phyloP scores from a whole-genome alignment of 2,113 vertebrate genomes.

The Nettapus auritus region DNA sequence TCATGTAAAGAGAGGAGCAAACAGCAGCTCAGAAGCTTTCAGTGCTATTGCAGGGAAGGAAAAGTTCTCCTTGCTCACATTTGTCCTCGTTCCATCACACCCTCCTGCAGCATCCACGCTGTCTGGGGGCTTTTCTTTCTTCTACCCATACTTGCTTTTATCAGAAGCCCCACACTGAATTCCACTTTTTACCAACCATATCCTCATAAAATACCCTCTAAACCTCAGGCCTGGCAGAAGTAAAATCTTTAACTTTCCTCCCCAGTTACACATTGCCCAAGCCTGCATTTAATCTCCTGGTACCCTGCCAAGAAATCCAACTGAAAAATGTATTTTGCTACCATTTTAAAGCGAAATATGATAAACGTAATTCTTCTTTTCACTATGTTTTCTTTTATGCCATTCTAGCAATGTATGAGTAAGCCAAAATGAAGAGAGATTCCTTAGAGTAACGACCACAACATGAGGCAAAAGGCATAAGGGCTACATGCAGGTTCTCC shows the following conservation, averaged over 20 bases:
- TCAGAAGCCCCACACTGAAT: background rate
- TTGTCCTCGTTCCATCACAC: background rate
- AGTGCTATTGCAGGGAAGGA: background rate
- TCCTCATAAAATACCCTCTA: background rate
- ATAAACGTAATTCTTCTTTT: background rate
- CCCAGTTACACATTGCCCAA: background rate
- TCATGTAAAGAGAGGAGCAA: background rate
- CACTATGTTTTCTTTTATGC: background rate
- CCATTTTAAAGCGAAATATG: background rate
- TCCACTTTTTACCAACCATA: background rate
- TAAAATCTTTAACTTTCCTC: background rate
- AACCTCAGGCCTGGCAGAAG: background rate
- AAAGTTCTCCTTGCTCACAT: background rate
- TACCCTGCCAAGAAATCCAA: background rate
- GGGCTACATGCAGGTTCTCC: rapidly evolving
- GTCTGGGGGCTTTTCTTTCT: background rate
- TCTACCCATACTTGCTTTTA: background rate
- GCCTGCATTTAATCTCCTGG: background rate
- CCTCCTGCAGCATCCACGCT: background rate
- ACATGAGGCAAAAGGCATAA: background rate
- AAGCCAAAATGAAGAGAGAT: background rate
- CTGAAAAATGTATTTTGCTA: background rate
- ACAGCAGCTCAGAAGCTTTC: background rate
- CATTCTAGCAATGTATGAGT: background rate
- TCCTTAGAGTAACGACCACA: background rate